These are phyloP conservation scores for Acrobasis suavella DNA, from an alignment of 2,888 invertebrate genomes.

Conservation along the genomic window DNA sequence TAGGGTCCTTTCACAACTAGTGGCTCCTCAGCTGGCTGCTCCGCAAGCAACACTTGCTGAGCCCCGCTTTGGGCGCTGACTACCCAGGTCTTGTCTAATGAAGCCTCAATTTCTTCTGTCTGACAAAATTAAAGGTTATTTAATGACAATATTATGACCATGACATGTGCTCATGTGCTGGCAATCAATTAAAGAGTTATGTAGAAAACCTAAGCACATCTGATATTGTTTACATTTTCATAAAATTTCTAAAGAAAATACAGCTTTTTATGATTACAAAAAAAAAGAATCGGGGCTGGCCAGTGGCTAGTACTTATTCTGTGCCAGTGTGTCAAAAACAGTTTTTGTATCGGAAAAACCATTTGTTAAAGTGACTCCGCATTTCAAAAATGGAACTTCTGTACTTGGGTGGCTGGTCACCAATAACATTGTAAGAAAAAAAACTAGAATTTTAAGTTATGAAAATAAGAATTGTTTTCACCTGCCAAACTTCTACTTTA, in stretches of 20 bases:
- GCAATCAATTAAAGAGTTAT: no score
- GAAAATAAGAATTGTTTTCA: conserved; percentile 46
- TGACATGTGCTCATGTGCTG: no score
- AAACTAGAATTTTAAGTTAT: conserved; percentile 18
- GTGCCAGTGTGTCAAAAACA: no score
- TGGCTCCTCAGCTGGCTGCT: conserved; percentile 82
- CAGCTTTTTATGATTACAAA: no score
- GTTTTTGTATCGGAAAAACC: no score
- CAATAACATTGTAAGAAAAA: neutral
- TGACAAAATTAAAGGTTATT: conserved; percentile 57
- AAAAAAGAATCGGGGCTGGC: no score
- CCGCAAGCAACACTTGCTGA: conserved; percentile 87
- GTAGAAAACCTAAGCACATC: no score
- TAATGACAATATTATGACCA: neutral
- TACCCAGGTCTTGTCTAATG: conserved; percentile 95
- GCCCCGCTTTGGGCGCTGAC: conserved; percentile 91
- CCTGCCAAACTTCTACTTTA: conserved; percentile 84
- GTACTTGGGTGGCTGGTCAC: neutral
- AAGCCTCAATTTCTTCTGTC: conserved; percentile 87
- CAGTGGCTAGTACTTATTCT: no score
- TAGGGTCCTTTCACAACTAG: conserved; percentile 94
- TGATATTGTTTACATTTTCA: no score
- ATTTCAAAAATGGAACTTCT: no score
- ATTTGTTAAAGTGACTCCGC: no score
- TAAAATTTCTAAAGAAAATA: no score